Evolutionary conservation across 2,888 invertebrate species (phyloP).

Genomic region (Smittia sp.): DNA sequence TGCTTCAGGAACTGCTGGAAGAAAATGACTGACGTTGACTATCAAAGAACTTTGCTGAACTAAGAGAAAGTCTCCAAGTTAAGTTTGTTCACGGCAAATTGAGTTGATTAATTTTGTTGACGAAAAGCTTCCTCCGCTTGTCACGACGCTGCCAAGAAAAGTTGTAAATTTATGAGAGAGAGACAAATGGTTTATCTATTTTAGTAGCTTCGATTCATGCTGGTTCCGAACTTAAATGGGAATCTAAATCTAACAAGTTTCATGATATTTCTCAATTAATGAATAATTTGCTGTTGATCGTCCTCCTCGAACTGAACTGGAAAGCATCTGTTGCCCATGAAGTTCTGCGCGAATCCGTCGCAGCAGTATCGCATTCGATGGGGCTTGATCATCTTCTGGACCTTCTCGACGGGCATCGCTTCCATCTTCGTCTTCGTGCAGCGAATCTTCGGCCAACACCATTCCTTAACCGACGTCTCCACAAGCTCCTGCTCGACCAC

Average conservation of each 20-base stretch:
- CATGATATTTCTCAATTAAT: not conserved
- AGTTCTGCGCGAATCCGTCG: constrained; percentile 32
- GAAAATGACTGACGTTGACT: too few species aligned
- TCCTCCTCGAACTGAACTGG: constrained; percentile 12
- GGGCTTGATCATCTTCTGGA: constrained; percentile 17
- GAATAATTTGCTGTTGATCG: constrained; percentile 23
- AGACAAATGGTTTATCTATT: too few species aligned
- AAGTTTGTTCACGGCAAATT: not conserved
- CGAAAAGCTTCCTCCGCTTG: too few species aligned
- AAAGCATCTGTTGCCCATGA: constrained; percentile 25
- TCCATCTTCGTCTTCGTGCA: constrained; percentile 29
- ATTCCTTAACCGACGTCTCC: constrained; percentile 19
- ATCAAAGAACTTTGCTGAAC: too few species aligned
- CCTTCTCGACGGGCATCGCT: constrained; percentile 24
- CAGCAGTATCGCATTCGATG: constrained; percentile 30
- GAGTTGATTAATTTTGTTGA: not conserved
- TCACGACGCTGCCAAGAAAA: not conserved
- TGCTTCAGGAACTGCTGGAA: too few species aligned
- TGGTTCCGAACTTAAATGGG: not conserved
- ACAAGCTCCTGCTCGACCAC: constrained; percentile 32
- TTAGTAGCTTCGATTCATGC: too few species aligned
- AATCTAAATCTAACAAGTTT: not conserved
- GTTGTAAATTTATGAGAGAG: too few species aligned
- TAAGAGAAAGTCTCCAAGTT: too few species aligned
- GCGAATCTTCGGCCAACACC: constrained; percentile 40